phyloP scores from a whole-genome alignment of 2,797 vertebrate genomes.

The Apogon talboti region DNA sequence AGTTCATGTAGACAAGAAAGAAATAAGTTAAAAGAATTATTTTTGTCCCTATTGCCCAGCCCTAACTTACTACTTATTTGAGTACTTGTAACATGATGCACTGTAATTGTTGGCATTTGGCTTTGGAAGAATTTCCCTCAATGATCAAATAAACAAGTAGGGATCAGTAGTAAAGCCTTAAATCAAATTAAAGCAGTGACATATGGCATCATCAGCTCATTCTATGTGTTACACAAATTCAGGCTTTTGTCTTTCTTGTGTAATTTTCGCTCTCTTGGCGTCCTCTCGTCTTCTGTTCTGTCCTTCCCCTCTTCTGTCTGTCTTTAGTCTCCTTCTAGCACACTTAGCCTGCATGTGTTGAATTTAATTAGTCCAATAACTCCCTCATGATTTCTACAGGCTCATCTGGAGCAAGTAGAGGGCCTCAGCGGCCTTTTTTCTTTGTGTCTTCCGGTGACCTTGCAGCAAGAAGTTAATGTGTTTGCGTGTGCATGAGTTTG shows the following conservation, averaged over 20 bases:
- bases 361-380: conserved; percentile 80
- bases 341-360: conserved; percentile 65
- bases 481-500: conserved; percentile 9
- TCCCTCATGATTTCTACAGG: conserved; percentile 71
- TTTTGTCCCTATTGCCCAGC: no score
- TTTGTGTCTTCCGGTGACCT: conserved; percentile 62
- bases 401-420: conserved; percentile 74
- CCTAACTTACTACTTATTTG: neutral
- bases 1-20: no score
- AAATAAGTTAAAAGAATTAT: no score
- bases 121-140: neutral
- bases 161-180: neutral
- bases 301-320: conserved; percentile 4
- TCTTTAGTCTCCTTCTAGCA: conserved; percentile 44
- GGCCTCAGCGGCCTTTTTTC: conserved; percentile 37
- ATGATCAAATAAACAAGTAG: neutral
- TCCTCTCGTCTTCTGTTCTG: conserved; percentile 1
- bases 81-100: neutral
- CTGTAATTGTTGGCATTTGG: neutral
- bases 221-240: no score
- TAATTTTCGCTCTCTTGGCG: neutral
- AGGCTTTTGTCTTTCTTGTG: no score
- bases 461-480: conserved; percentile 53
- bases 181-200: neutral
- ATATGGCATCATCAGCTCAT: no score